Evolutionary conservation across 2,888 invertebrate species (phyloP).

Genomic region (Thysanoteuthis rhombus): DNA sequence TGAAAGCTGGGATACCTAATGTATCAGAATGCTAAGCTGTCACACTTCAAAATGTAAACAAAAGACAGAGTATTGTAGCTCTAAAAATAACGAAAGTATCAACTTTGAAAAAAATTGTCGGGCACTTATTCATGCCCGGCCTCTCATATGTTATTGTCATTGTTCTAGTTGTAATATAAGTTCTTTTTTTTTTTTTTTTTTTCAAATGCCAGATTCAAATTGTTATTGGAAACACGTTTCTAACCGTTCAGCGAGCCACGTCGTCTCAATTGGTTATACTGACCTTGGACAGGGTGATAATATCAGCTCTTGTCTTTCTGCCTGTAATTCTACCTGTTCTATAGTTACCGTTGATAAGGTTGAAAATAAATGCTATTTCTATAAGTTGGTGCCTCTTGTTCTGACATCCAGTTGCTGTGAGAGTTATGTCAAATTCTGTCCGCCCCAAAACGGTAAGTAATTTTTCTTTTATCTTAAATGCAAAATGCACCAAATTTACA

Average conservation of each 20-base stretch:
- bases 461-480: no score
- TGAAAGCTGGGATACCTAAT: no score
- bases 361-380: not conserved
- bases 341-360: not conserved
- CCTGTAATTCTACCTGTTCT: not conserved
- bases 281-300: not conserved
- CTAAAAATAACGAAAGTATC: no score
- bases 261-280: not conserved
- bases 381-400: not conserved
- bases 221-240: not conserved
- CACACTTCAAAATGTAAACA: no score
- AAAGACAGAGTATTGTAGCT: no score
- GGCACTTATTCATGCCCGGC: no score
- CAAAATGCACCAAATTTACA: no score
- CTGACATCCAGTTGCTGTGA: not conserved
- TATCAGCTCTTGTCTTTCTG: not conserved
- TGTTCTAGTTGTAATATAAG: no score
- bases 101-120: no score
- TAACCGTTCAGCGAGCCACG: not conserved
- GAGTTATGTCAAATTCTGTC: not conserved
- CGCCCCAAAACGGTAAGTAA: not conserved
- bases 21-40: no score
- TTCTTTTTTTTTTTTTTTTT: not conserved
- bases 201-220: not conserved
- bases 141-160: no score